These are phyloP conservation scores for Mesochorus sp. DNA, from an alignment of 2,888 invertebrate genomes.

Conservation along the genomic window DNA sequence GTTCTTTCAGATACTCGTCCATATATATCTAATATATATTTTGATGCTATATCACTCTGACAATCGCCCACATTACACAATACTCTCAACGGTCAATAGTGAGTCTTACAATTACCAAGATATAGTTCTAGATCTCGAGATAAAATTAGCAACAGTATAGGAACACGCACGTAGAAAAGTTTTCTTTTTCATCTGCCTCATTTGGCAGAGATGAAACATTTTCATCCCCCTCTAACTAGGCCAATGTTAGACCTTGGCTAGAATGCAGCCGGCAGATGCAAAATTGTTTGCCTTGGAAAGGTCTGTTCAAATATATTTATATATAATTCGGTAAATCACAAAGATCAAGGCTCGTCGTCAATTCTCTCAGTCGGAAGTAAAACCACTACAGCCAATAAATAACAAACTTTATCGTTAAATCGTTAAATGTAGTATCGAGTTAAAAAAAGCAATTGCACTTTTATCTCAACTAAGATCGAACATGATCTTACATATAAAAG, in stretches of 20 bases:
- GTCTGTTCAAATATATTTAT: slow-evolving; percentile 60
- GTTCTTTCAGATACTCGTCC: background rate
- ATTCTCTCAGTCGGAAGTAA: slow-evolving; percentile 42
- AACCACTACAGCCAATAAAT: background rate
- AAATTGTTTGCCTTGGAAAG: slow-evolving; percentile 65
- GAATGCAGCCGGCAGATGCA: slow-evolving; percentile 57
- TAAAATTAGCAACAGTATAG: slow-evolving; percentile 71
- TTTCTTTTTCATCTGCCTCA: slow-evolving; percentile 56
- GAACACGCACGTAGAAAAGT: slow-evolving; percentile 64
- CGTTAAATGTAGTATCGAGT: too few relatives aligned
- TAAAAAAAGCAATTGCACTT: too few relatives aligned
- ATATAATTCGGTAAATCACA: slow-evolving; percentile 27
- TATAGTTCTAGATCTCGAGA: slow-evolving; percentile 66
- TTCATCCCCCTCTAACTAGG: slow-evolving; percentile 69
- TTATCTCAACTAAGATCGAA: background rate
- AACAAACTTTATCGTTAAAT: too few relatives aligned
- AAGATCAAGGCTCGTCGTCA: slow-evolving; percentile 56
- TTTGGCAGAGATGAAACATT: slow-evolving; percentile 72
- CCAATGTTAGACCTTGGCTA: slow-evolving; percentile 76
- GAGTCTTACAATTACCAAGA: slow-evolving; percentile 52
- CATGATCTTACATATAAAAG: background rate
- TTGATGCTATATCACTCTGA: background rate
- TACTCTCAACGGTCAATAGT: slow-evolving; percentile 49
- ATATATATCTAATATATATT: background rate
- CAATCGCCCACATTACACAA: slow-evolving; percentile 56